Conservation (phyloP, 2,113 vertebrate genomes). For the Mormyrus iriodes region DNA sequence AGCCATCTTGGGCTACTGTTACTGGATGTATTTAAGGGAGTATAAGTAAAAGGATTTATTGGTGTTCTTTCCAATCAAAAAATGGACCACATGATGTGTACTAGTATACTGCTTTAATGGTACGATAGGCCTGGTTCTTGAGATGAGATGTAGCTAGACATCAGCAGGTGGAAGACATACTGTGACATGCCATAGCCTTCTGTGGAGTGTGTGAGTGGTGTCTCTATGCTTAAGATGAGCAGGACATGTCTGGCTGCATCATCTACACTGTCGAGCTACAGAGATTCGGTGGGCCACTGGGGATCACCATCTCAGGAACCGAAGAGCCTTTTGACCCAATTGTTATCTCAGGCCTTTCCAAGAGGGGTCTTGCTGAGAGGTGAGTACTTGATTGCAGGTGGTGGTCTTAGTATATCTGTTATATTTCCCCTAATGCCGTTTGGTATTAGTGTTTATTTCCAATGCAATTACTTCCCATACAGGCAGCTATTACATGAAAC, state of each 20-base stretch:
- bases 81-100: too few species aligned
- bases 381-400: constrained; percentile 49
- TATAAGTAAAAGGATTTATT: background rate
- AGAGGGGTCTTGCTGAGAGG: constrained; percentile 92
- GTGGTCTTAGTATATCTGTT: background rate
- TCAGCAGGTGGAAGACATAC: too few species aligned
- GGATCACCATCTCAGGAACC: constrained; percentile 94
- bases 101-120: background rate
- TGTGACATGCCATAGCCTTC: background rate
- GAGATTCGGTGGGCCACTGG: constrained; percentile 84
- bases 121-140: background rate
- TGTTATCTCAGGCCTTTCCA: constrained; percentile 89
- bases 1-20: background rate
- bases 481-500: background rate
- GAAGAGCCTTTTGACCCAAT: constrained; percentile 98
- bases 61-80: too few species aligned
- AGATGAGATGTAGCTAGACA: background rate
- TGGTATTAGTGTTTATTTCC: background rate
- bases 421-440: background rate
- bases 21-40: background rate
- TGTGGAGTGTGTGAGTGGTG: constrained; percentile 12
- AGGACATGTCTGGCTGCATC: constrained; percentile 87
- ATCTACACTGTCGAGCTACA: constrained; percentile 95
- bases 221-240: constrained; percentile 72
- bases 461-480: background rate